Conservation (phyloP, 30 jellyfish, hydroid and myxozoan genomes). For the Hydractinia echinata region DNA sequence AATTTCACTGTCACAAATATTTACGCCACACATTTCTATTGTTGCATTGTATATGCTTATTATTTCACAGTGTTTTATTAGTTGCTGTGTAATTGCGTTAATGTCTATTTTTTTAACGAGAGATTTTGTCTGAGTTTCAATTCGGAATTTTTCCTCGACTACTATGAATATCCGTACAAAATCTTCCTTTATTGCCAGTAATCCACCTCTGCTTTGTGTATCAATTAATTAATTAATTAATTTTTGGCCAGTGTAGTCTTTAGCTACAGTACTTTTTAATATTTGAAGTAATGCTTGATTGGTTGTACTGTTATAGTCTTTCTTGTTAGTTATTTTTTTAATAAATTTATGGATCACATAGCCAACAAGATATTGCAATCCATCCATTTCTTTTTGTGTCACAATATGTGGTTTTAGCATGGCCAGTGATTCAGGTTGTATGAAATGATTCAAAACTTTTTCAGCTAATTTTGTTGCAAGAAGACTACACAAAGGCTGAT, state of each 20-base stretch:
- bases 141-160: background rate
- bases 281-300: background rate
- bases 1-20: background rate
- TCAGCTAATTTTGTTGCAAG: conserved; percentile 37
- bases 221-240: too few relatives aligned
- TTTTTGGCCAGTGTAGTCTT: background rate
- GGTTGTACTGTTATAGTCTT: background rate
- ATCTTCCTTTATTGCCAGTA: background rate
- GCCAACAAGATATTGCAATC: conserved; percentile 46
- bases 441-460: conserved; percentile 28
- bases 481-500: conserved; percentile 32
- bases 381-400: conserved; percentile 38
- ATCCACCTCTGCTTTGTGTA: background rate
- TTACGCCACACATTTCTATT: too few relatives aligned
- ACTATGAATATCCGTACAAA: background rate
- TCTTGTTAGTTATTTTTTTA: too few relatives aligned
- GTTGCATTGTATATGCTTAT: background rate
- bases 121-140: background rate
- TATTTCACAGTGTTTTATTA: background rate
- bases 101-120: background rate
- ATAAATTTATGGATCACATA: conserved; percentile 22
- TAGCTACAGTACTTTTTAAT: background rate
- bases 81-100: background rate
- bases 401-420: background rate
- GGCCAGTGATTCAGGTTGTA: background rate